phyloP scores from a whole-genome alignment of 2,888 invertebrate species.

The Cotesia congregata region DNA sequence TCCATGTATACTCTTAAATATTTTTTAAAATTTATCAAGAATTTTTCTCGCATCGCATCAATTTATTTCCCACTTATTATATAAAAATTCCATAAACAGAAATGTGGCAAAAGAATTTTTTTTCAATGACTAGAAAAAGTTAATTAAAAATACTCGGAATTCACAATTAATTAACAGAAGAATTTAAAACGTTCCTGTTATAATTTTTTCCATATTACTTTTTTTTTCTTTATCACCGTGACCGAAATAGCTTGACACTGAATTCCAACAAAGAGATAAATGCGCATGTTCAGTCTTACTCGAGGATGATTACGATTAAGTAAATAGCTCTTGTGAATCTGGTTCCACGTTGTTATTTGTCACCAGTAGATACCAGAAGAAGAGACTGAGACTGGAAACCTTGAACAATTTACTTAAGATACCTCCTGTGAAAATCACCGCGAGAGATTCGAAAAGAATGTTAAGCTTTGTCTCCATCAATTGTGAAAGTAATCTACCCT shows the following conservation, averaged over 20 bases:
- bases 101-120: no score
- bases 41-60: no score
- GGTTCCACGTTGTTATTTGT: conserved; percentile 31
- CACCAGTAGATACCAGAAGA: conserved; percentile 18
- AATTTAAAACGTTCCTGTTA: conserved; percentile 5
- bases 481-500: no score
- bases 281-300: conserved; percentile 41
- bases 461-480: not conserved
- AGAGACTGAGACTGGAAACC: conserved; percentile 16
- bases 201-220: conserved; percentile 3
- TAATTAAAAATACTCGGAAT: conserved; percentile 15
- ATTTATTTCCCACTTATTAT: no score
- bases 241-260: conserved; percentile 53
- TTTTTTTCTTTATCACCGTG: conserved; percentile 18
- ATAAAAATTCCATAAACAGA: no score
- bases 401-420: conserved; percentile 30
- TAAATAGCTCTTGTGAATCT: conserved; percentile 53
- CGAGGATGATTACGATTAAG: conserved; percentile 59
- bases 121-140: not conserved
- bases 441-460: not conserved
- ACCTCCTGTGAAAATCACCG: conserved; percentile 8
- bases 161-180: conserved; percentile 22
- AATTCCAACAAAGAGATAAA: conserved; percentile 44
- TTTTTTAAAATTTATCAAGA: no score
- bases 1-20: no score